phyloP scores from a whole-genome alignment of 1,140 invertebrate genomes.

The Ectropis grisescens region DNA sequence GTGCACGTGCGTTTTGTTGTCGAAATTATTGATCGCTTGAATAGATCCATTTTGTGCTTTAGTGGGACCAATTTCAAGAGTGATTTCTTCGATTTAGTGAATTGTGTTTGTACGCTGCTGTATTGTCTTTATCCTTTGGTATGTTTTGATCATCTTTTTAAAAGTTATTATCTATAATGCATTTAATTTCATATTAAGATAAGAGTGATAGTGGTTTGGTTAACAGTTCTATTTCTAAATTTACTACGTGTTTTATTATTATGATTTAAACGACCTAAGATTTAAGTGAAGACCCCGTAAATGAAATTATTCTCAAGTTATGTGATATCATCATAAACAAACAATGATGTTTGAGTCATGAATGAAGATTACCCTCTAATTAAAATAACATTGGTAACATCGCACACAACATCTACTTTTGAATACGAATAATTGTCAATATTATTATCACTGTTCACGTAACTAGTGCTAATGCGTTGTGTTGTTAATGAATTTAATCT shows the following conservation, averaged over 20 bases:
- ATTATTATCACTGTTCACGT: conserved; percentile 17
- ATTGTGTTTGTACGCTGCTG: too few relatives aligned
- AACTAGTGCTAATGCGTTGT: background rate
- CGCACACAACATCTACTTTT: conserved; percentile 1
- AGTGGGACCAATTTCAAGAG: conserved; percentile 13
- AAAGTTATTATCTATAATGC: too few relatives aligned
- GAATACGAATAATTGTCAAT: conserved; percentile 14
- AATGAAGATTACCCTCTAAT: conserved; percentile 6
- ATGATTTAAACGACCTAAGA: too few relatives aligned
- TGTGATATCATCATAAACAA: conserved; percentile 11
- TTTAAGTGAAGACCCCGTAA: too few relatives aligned
- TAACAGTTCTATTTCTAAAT: conserved; percentile 15
- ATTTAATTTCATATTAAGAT: conserved; percentile 20
- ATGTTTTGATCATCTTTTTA: conserved; percentile 9
- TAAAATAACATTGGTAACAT: conserved; percentile 2
- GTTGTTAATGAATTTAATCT: too few relatives aligned
- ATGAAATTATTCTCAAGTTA: too few relatives aligned
- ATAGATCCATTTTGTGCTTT: conserved; percentile 31
- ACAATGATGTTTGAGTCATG: conserved; percentile 16
- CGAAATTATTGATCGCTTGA: conserved; percentile 27
- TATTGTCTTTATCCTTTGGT: too few relatives aligned
- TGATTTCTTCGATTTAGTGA: conserved; percentile 7
- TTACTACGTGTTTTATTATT: too few relatives aligned
- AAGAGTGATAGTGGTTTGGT: conserved; percentile 53
- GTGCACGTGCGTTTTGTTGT: conserved; percentile 10